phyloP scores from a whole-genome alignment of 2,113 vertebrate genomes.

The Myodes glareolus region DNA sequence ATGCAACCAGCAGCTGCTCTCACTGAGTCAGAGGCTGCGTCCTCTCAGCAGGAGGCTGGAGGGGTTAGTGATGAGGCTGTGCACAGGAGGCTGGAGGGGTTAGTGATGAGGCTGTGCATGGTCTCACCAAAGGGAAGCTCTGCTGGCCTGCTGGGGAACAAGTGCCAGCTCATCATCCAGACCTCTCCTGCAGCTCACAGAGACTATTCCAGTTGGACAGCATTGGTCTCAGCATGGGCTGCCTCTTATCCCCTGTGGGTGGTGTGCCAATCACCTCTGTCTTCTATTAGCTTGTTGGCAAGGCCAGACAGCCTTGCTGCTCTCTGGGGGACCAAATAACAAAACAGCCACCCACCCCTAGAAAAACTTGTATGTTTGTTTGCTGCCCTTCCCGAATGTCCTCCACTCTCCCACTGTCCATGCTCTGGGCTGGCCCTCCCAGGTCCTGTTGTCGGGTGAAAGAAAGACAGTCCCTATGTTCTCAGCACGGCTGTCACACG shows the following conservation, averaged over 20 bases:
- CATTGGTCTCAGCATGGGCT: background rate
- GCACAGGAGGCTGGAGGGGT: background rate
- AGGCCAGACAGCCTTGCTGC: background rate
- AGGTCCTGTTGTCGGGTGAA: background rate
- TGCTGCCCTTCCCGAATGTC: background rate
- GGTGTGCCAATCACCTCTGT: background rate
- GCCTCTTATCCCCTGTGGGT: background rate
- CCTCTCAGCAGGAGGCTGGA: background rate
- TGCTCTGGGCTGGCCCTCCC: background rate
- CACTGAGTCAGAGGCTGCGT: background rate
- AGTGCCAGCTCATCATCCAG: background rate
- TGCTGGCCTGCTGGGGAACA: background rate
- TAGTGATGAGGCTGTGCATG: background rate
- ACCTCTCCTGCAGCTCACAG: background rate
- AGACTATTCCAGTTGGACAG: background rate
- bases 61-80: background rate
- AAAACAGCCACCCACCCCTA: background rate
- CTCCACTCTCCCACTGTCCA: background rate
- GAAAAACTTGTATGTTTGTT: background rate
- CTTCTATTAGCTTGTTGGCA: background rate
- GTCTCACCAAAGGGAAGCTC: conserved; percentile 28
- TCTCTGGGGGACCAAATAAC: background rate
- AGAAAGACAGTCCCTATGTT: background rate
- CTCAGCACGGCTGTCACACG: background rate
- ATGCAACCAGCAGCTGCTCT: background rate